These are phyloP conservation scores for Phymorhynchus buccinoides DNA, from an alignment of 1,140 invertebrate genomes.

Conservation along the genomic window DNA sequence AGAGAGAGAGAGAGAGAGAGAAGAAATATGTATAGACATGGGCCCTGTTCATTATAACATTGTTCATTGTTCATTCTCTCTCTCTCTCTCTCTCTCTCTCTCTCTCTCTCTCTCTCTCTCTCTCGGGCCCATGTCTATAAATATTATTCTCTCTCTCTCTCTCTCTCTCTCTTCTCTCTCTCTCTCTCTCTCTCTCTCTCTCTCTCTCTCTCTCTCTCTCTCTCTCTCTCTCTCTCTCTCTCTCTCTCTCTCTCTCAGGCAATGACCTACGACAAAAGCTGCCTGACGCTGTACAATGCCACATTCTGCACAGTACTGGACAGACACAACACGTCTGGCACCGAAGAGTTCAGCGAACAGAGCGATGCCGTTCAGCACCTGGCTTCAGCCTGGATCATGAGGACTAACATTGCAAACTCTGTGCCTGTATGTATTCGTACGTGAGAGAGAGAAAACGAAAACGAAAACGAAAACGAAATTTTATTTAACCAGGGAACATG, in stretches of 20 bases:
- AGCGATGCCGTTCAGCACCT: slow-evolving; percentile 64
- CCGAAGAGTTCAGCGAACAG: slow-evolving; percentile 51
- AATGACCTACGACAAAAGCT: slow-evolving; percentile 73
- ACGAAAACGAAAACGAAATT: no score
- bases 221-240: neutral
- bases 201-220: neutral
- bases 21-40: no score
- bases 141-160: slow-evolving; percentile 8
- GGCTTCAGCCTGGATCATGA: slow-evolving; percentile 70
- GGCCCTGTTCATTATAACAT: no score
- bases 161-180: neutral
- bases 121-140: neutral
- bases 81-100: no score
- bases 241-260: slow-evolving; percentile 72
- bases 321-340: neutral
- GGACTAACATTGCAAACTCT: slow-evolving; percentile 68
- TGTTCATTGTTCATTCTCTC: no score
- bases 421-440: no score
- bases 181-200: neutral
- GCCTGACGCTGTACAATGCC: slow-evolving; percentile 54
- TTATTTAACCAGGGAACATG: no score
- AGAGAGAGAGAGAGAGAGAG: no score
- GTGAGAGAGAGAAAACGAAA: no score
- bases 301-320: slow-evolving; percentile 59
- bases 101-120: neutral